Evolutionary conservation across 2,797 vertebrate genomes (phyloP), one percentile per base, ranked within the genome.

Genomic region (Linurgus olivaceus): DNA sequence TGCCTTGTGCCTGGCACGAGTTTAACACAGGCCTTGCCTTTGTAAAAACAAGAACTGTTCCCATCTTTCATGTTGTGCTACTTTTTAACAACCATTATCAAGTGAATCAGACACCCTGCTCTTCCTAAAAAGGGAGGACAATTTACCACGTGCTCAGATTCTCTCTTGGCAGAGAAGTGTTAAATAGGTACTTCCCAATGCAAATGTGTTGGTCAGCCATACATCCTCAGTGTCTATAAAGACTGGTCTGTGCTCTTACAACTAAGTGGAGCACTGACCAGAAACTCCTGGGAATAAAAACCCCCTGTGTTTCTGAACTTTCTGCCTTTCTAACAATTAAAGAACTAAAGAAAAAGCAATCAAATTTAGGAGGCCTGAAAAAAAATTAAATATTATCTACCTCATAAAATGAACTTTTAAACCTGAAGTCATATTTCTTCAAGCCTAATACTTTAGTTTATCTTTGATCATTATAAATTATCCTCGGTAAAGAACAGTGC

Each of bases 381-480:
- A 94, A 97, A 97, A 85, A 50, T 37, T 81, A 57, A 88, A 75
- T 71, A 96, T 96, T 95, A 96, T 98, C 92, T 97, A 78, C 52
- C 91, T 95, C 92, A 85, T 97, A 97, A 97, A 98, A 97, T 79
- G 86, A 96, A 90, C 95, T 97, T 97, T 92, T 95, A 97, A 97
- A 94, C 95, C 68, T 94, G 67, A 93, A 96, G 82, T 71, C 54
- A 10, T 96, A 94, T 96, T 96, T 97, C 85, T 94, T 97, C 87
- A 84, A 97, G 94, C 52, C 86, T 96, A 94, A 95, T 96, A 87
- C 87, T 97, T 97, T 81, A 92, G 83, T 96, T 97, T 97, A 97
- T 97, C 96, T 97, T 97, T 98, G 96, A 97, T 97, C 83, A 50
- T 95, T 97, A 93, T 97, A 97, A 97, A 97, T 97, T 95, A 96